Evolutionary conservation across 2,888 invertebrate species (phyloP).

Genomic region (Alcis repandata): DNA sequence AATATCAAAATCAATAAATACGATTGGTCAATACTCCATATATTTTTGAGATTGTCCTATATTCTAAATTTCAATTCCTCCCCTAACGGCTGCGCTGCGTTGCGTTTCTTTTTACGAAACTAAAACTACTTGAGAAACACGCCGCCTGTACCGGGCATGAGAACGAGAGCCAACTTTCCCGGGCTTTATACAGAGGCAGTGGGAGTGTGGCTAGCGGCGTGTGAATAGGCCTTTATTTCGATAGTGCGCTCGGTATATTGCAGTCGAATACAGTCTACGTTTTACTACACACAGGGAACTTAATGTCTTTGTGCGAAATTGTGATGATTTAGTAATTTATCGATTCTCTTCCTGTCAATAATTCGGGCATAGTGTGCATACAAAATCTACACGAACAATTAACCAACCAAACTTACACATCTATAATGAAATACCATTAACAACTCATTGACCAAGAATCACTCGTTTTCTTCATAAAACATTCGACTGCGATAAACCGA

Average conservation of each 20-base stretch:
- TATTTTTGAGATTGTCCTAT: not conserved
- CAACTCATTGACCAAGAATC: not conserved
- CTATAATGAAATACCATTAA: not conserved
- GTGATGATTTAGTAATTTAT: not conserved
- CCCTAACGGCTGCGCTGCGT: conserved; percentile 8
- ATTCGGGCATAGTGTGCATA: not conserved
- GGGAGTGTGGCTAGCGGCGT: conserved; percentile 36
- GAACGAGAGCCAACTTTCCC: not conserved
- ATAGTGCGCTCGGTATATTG: conserved; percentile 32
- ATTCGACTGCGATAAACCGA: conserved; percentile 15
- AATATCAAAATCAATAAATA: conserved; percentile 19
- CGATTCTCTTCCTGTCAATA: not conserved
- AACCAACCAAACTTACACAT: not conserved
- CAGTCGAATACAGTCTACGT: conserved; percentile 17
- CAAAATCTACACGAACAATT: not conserved
- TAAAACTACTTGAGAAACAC: conserved; percentile 15
- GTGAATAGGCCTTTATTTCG: conserved; percentile 52
- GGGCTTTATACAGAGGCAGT: conserved; percentile 4
- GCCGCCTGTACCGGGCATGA: not conserved
- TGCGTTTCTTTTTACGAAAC: conserved; percentile 13
- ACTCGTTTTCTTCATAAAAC: not conserved
- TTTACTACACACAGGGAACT: not conserved
- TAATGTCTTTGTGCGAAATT: not conserved
- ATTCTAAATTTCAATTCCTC: conserved; percentile 11
- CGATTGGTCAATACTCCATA: conserved; percentile 4